These are phyloP conservation scores for Parazoanthus darwini DNA, from an alignment of 92 coral and sea anemone species.

Conservation along the genomic window DNA sequence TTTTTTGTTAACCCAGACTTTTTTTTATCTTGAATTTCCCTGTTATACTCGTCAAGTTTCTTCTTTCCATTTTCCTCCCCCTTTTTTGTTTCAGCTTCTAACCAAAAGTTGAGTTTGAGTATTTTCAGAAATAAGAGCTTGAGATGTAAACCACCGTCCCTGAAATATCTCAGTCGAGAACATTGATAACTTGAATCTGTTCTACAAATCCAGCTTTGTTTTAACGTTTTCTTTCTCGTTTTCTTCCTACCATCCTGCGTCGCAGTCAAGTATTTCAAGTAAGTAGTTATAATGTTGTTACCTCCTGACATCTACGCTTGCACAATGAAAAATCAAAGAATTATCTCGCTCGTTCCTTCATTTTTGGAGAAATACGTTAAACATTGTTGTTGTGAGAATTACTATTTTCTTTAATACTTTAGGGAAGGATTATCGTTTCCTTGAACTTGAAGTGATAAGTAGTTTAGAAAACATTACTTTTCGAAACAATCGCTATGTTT, in stretches of 20 bases:
- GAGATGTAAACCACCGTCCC: background rate
- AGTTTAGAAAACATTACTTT: no score
- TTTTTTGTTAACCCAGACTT: no score
- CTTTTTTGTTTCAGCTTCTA: background rate
- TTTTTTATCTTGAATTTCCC: background rate
- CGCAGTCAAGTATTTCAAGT: conserved; percentile 91
- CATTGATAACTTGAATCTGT: background rate
- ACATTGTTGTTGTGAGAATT: background rate
- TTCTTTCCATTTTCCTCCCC: background rate
- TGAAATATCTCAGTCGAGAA: background rate
- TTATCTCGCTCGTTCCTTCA: background rate
- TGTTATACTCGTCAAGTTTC: background rate
- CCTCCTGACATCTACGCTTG: background rate
- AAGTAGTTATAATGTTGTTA: conserved; percentile 39
- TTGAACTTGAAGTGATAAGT: background rate
- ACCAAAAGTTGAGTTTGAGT: background rate
- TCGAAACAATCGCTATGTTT: no score
- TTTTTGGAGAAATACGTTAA: no score
- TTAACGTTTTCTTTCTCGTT: conserved; percentile 25
- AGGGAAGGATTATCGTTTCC: background rate
- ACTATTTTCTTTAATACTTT: no score
- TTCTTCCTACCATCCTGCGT: background rate
- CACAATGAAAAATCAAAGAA: background rate
- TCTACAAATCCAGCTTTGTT: background rate
- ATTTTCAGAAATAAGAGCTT: background rate